Evolutionary conservation across 2,888 invertebrate species (phyloP), one percentile per base, ranked within the genome.

Genomic region (Cryptocheilus praepositus): DNA sequence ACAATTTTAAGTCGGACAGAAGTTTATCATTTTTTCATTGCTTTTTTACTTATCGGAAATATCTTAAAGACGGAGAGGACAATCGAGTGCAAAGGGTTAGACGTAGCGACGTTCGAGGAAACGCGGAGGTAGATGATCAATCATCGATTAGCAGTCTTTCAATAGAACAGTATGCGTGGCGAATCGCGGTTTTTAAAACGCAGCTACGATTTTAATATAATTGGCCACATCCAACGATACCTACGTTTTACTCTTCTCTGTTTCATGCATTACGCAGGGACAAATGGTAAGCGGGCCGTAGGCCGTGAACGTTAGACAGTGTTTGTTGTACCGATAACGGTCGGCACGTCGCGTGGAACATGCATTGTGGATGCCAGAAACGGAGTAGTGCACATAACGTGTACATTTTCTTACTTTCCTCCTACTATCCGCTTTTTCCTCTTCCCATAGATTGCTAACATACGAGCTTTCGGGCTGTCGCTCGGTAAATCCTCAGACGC

Each of bases 211-310:
- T 74, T 66, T 79, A 74, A n/a, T n/a, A n/a, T 74, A 74, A 67
- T 56, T 61, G n/a, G 45, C 21, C 21, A 3, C 13, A n/a, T 49
- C 8, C 16, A 5, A 49, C 52, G 64, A 46, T 71, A 70, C 58
- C 79, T 64, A 81, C 69, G 64, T 79, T 15, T 65, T 63, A 64
- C 55, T 67, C 71, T 80, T 83, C 77, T 82, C 54, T 86, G 84
- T 86, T 87, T 82, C 86, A 86, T 81, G 86, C 86, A 80, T 82
- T 62, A 76, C 68, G 75, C 82, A 87, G 88, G 88, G 87, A 88
- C 81, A 87, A 88, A 85, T 88, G 88, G 88, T 88, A 83, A 88
- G 87, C 73, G 74, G 74, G 67, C 61, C 70, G 68, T 58, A 63
- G 59, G 63, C 57, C 56, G 61, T 46, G 36, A 52, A 65, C 65